phyloP scores from a whole-genome alignment of 2,888 invertebrate species.

The Rotaria macrura region DNA sequence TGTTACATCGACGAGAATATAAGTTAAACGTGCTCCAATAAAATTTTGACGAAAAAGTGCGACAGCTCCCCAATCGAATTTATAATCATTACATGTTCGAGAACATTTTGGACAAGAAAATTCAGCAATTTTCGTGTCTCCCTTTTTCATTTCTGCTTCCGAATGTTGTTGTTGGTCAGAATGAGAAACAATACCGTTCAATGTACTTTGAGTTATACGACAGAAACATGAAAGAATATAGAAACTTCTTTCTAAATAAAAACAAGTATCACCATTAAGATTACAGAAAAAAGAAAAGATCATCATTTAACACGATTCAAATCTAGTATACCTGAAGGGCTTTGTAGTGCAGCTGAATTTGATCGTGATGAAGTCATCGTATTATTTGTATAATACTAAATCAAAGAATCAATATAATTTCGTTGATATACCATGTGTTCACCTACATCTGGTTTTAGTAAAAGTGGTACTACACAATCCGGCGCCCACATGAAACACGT shows the following conservation, averaged over 20 bases:
- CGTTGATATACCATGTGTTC: background rate
- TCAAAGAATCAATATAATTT: background rate
- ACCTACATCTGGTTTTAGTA: conserved; percentile 1
- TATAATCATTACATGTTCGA: background rate
- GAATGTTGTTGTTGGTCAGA: background rate
- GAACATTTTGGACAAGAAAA: background rate
- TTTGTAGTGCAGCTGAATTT: background rate
- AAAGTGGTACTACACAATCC: background rate
- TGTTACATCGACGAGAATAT: background rate
- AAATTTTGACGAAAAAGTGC: background rate
- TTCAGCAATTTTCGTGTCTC: background rate
- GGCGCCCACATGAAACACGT: background rate
- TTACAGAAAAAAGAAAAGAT: no score
- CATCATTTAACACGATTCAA: no score
- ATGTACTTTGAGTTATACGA: background rate
- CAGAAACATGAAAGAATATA: background rate
- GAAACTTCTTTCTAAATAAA: background rate
- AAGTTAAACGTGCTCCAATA: background rate
- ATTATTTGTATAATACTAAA: background rate
- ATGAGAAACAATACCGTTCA: background rate
- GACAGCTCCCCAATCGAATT: background rate
- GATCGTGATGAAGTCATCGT: background rate
- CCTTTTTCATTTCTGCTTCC: background rate
- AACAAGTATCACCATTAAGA: no score
- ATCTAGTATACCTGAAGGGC: background rate